Evolutionary conservation across 53 echinoderm and acorn worm species (phyloP).

Genomic region (Stichopus horrens): DNA sequence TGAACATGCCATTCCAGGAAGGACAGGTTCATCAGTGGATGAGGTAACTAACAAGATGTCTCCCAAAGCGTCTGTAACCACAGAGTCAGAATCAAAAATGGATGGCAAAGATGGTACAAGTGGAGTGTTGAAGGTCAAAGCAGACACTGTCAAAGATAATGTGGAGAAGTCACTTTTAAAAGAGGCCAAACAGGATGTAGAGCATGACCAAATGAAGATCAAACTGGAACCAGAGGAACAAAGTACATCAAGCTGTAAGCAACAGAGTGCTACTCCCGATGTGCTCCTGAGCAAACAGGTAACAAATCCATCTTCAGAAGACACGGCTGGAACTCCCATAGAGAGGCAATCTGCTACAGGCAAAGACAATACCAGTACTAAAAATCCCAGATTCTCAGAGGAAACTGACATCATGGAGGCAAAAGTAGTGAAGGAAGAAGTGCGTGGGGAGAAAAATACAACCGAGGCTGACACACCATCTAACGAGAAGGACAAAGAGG

Average conservation of each 20-base stretch:
- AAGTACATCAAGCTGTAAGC: constrained; percentile 6
- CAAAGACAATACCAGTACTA: not conserved
- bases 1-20: not conserved
- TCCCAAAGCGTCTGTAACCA: not conserved
- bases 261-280: not conserved
- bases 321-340: not conserved
- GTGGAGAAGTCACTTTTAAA: not conserved
- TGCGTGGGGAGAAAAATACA: not conserved
- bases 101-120: not conserved
- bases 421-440: not conserved
- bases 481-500: not conserved
- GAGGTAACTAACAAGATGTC: not conserved
- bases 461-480: not conserved
- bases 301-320: not conserved
- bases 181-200: constrained; percentile 1
- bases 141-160: not conserved
- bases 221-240: constrained; percentile 33
- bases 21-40: not conserved
- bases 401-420: not conserved
- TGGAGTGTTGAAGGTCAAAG: not conserved
- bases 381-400: not conserved
- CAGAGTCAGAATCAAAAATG: not conserved
- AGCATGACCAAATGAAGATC: constrained; percentile 11
- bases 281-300: constrained; percentile 5
- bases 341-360: not conserved